These are phyloP conservation scores for Phrynosoma platyrhinos DNA, from an alignment of 2,113 vertebrate genomes.

Conservation along the genomic window DNA sequence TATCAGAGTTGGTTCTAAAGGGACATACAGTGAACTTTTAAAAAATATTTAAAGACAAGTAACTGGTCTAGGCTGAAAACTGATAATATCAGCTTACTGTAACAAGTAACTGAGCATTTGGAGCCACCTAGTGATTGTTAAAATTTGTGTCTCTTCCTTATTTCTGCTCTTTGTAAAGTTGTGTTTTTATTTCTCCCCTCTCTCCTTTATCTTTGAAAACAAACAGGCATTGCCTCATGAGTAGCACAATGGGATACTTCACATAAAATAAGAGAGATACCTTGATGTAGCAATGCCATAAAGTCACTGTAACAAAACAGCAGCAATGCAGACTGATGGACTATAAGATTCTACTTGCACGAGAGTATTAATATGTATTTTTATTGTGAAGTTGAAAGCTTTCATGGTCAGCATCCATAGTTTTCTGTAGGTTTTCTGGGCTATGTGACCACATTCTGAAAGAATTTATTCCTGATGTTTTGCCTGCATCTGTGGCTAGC, in stretches of 20 bases:
- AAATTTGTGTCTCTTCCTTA: background rate
- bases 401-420: too few species aligned
- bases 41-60: conserved; percentile 11
- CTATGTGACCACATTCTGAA: too few species aligned
- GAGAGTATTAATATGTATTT: background rate
- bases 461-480: too few species aligned
- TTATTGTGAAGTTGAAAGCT: background rate
- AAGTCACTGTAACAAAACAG: background rate
- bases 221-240: background rate
- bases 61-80: background rate
- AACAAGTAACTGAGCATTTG: background rate
- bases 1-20: background rate
- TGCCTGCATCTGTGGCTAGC: too few species aligned
- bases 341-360: background rate
- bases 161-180: background rate
- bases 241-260: background rate
- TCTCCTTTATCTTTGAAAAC: background rate
- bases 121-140: conserved; percentile 30
- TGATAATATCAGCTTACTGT: background rate
- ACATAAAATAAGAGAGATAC: background rate
- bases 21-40: background rate
- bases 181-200: background rate
- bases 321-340: background rate
- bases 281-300: background rate
- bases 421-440: too few species aligned